phyloP scores from a whole-genome alignment of 2,113 vertebrate genomes.

The Nerophis ophidion region DNA sequence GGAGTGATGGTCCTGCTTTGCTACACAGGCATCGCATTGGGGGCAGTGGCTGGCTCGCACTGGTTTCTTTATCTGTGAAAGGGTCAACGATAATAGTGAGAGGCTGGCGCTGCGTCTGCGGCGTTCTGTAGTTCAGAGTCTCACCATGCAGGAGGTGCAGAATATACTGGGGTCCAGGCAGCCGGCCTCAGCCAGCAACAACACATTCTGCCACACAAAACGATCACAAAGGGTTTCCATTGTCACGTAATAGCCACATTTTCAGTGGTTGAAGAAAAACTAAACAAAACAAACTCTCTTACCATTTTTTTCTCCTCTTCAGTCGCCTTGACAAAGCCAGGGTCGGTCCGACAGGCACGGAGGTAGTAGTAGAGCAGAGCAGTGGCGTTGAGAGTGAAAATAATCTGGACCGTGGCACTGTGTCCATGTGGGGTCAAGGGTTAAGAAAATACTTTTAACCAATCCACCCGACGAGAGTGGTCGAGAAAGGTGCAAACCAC shows the following conservation, averaged over 20 bases:
- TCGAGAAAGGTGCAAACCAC: too few relatives aligned
- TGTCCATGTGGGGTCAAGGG: slow-evolving; percentile 67
- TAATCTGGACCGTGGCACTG: slow-evolving; percentile 63
- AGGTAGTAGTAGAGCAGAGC: slow-evolving; percentile 84
- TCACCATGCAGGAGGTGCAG: slow-evolving; percentile 92
- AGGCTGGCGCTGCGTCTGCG: neutral
- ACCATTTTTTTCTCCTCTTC: slow-evolving; percentile 91
- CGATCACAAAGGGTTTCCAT: neutral
- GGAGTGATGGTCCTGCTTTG: slow-evolving; percentile 90
- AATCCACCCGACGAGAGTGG: neutral
- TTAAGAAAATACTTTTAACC: slow-evolving; percentile 64
- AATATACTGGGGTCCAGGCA: slow-evolving; percentile 87
- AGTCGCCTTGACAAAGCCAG: slow-evolving; percentile 80
- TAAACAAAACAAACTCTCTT: neutral
- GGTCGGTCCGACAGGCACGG: slow-evolving; percentile 83
- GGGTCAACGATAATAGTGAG: neutral
- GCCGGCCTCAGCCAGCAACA: slow-evolving; percentile 86
- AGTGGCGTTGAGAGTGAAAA: slow-evolving; percentile 71
- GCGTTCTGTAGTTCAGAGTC: slow-evolving; percentile 14
- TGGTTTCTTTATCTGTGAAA: slow-evolving; percentile 82
- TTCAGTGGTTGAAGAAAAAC: neutral
- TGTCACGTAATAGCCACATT: neutral
- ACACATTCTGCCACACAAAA: slow-evolving; percentile 77
- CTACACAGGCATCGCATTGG: slow-evolving; percentile 81
- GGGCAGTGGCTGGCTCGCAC: slow-evolving; percentile 83